phyloP scores from a whole-genome alignment of 2,888 invertebrate genomes.

The Acrobasis suavella region DNA sequence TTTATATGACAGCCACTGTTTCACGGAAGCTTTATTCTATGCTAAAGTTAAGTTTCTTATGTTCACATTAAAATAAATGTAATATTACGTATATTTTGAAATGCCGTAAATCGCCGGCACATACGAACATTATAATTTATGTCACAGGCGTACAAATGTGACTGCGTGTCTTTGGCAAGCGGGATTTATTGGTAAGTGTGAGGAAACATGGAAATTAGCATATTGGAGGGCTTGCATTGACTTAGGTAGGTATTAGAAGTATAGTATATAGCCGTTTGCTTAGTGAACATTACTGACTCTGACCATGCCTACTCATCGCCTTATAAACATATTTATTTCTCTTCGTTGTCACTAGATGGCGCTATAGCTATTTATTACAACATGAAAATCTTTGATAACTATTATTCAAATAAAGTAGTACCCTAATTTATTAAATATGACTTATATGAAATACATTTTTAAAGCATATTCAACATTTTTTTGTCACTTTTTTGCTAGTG shows the following conservation, averaged over 20 bases:
- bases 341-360: too few relatives aligned
- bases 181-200: slow-evolving; percentile 10
- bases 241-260: neutral
- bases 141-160: slow-evolving; percentile 3
- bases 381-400: too few relatives aligned
- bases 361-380: too few relatives aligned
- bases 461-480: too few relatives aligned
- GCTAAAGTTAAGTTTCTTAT: neutral
- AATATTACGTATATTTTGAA: neutral
- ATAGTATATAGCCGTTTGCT: neutral
- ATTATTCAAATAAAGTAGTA: too few relatives aligned
- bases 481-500: too few relatives aligned
- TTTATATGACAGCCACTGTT: neutral
- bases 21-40: neutral
- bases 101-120: neutral
- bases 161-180: slow-evolving; percentile 14
- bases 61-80: neutral
- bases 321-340: too few relatives aligned
- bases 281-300: too few relatives aligned
- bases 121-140: slow-evolving; percentile 11
- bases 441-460: too few relatives aligned
- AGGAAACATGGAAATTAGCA: slow-evolving; percentile 16
- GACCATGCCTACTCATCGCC: too few relatives aligned
- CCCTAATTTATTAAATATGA: too few relatives aligned
- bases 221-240: neutral